These are phyloP conservation scores for Periphyllus acericola DNA, from an alignment of 2,888 invertebrate species.

Conservation along the genomic window DNA sequence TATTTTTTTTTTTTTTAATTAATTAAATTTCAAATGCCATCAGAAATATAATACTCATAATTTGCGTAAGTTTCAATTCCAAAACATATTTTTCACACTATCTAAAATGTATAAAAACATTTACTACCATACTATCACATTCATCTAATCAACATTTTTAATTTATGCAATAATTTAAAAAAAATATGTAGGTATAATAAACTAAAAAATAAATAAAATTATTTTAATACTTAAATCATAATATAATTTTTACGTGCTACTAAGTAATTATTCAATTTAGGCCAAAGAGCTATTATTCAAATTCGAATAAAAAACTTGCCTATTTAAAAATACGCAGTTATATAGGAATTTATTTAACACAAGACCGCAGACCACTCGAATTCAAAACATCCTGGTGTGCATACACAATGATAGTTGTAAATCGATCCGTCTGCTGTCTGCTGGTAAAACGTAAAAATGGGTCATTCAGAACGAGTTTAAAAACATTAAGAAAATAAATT, in stretches of 20 bases:
- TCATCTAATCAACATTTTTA: too few species aligned
- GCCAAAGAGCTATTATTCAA: slow-evolving; percentile 22
- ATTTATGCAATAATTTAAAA: too few species aligned
- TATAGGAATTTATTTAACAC: slow-evolving; percentile 20
- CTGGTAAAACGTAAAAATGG: slow-evolving; percentile 38
- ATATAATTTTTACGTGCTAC: not conserved
- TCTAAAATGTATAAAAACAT: too few species aligned
- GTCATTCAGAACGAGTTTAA: slow-evolving; percentile 47
- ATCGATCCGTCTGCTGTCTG: slow-evolving; percentile 44
- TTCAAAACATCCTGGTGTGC: slow-evolving; percentile 8
- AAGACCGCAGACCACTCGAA: slow-evolving; percentile 1
- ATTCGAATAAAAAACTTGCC: not conserved
- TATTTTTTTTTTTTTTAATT: too few species aligned
- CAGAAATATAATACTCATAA: too few species aligned
- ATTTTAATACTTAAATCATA: not conserved
- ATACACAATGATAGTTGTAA: slow-evolving; percentile 27
- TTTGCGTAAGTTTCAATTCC: too few species aligned
- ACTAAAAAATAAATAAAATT: not conserved
- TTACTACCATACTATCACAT: too few species aligned
- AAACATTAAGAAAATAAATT: slow-evolving; percentile 18
- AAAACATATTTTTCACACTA: too few species aligned
- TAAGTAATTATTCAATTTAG: slow-evolving; percentile 2
- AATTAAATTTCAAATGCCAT: too few species aligned
- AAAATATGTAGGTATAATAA: too few species aligned
- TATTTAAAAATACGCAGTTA: not conserved